Evolutionary conservation across 1,140 invertebrate species (phyloP), one percentile per base, ranked within the genome.

Genomic region (Palaemon carinicauda): DNA sequence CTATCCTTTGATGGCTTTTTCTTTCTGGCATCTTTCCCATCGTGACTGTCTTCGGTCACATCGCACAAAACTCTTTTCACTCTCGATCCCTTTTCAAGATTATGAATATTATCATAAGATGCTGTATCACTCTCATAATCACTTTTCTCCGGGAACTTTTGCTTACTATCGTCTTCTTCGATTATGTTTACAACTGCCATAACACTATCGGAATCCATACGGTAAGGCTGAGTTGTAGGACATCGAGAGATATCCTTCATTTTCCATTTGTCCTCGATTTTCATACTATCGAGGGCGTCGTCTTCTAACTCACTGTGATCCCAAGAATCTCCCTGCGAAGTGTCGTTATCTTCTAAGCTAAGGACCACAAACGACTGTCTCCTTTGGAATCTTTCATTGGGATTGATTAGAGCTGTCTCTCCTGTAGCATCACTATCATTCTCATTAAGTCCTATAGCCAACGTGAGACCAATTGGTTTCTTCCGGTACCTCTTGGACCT

Each of bases 21-120:
- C 50, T 7, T 41, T 31, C 24, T 53, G 14, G 33, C 29, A 29
- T 19, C 15, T 31, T 53, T 74, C 60, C 27, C 27, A 3, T 80
- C 79, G 27, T 54, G 27, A 4, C 41, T 54, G 27, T 84, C 82
- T 53, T 84, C 82, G 29, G 65, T 33, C 53, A 84, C 82, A n/a
- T 84, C 60, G 51, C 56, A 84, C 27, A 84, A 78, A n/a, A 84
- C 82, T 65, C 41, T 84, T 50, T 82, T 80, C 21, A 21, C n/a
- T 41, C 50, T 65, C 7, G 69, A 73, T 29, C 24, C 69, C 69
- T 3, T 31, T 29, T 24, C 69, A 7, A 73, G 21, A n/a, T n/a
- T n/a, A n/a, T n/a, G n/a, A n/a, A n/a, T n/a, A n/a, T n/a, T n/a
- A 29, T 73, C 41, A 12, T 41, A 41, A 12, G 41, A 12, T 5